Conservation (phyloP, 1,140 invertebrate genomes). For the Pseudomyrmex sp. region DNA sequence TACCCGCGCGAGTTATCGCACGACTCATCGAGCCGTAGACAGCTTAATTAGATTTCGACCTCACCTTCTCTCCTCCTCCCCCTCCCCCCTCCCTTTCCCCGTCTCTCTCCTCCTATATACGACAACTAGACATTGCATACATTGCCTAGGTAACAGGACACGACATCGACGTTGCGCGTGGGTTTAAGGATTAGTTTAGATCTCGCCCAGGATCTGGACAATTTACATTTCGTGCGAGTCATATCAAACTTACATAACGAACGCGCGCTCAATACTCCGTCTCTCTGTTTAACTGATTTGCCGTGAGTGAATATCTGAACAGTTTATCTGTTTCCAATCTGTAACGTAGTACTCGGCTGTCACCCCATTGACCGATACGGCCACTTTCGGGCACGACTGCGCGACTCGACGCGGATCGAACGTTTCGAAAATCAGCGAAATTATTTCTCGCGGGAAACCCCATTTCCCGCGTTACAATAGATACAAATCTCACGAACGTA, state of each 20-base stretch:
- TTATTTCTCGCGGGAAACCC: neutral
- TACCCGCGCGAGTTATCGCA: conserved; percentile 60
- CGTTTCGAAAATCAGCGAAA: neutral
- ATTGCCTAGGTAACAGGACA: conserved; percentile 43
- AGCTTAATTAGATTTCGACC: conserved; percentile 65
- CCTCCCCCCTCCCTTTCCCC: neutral
- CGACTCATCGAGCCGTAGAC: conserved; percentile 62
- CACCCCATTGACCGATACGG: conserved; percentile 19
- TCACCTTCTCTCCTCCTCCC: neutral
- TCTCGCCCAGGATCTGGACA: conserved; percentile 36
- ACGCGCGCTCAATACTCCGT: conserved; percentile 24
- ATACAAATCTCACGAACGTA: conserved; percentile 10
- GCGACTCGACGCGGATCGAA: neutral
- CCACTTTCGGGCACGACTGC: neutral
- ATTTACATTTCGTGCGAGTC: conserved; percentile 42
- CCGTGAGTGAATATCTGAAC: conserved; percentile 41
- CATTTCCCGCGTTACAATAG: neutral
- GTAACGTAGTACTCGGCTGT: conserved; percentile 28
- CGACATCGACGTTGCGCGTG: conserved; percentile 18
- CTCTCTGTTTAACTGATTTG: conserved; percentile 32
- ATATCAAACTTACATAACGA: conserved; percentile 51
- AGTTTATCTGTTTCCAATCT: conserved; percentile 39
- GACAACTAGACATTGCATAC: conserved; percentile 44
- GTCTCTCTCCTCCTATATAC: neutral
- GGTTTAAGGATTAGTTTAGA: conserved; percentile 54